Percentiles rank a stretch among this genome's conserved stretches.
phyloP scores from a whole-genome alignment of 2,888 invertebrate genomes.

The Liopterus haemorrhoidalis region DNA sequence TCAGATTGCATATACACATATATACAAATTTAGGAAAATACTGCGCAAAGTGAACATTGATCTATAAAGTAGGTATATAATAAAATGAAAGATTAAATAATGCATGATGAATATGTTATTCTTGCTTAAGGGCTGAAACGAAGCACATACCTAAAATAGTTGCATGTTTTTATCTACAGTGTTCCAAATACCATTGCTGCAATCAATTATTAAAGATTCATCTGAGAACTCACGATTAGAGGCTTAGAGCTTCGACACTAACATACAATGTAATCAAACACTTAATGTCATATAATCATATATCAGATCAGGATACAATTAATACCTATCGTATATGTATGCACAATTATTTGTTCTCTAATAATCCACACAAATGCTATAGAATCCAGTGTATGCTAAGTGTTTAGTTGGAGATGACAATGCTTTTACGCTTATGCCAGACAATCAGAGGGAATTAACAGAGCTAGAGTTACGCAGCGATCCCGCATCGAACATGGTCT shows the following conservation, averaged over 20 bases:
- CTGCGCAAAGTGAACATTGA: no score
- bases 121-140: constrained; percentile 12
- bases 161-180: constrained; percentile 22
- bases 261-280: constrained; percentile 15
- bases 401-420: no score
- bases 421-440: no score
- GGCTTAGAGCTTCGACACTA: constrained; percentile 16
- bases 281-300: constrained; percentile 8
- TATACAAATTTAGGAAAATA: no score
- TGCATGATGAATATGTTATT: constrained; percentile 13
- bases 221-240: constrained; percentile 10
- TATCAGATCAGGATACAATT: no score
- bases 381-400: constrained; percentile 14
- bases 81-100: constrained; percentile 9
- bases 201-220: constrained; percentile 16
- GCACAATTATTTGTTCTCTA: constrained; percentile 10
- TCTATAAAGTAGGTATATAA: no score
- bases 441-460: no score
- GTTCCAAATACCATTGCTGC: constrained; percentile 22
- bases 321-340: no score
- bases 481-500: no score
- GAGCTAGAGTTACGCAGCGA: no score
- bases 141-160: constrained; percentile 23
- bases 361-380: constrained; percentile 16
- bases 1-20: no score